Evolutionary conservation across 2,888 invertebrate genomes (phyloP).

Genomic region (Cyclophora punctaria): DNA sequence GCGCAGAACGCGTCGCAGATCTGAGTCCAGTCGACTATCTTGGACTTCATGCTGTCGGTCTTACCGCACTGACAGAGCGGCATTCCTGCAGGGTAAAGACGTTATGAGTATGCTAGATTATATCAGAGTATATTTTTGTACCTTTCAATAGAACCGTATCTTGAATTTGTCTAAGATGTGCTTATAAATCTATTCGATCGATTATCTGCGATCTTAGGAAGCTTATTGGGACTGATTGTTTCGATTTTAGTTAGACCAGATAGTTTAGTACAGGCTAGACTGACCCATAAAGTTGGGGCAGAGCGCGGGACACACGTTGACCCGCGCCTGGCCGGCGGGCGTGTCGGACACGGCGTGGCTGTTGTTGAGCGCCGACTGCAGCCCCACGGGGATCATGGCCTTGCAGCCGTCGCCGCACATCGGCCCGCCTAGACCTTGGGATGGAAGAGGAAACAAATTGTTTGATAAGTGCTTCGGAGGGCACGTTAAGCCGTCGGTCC

Average conservation of each 20-base stretch:
- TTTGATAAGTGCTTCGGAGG: too few species aligned
- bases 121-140: too few species aligned
- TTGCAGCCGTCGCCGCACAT: constrained; percentile 70
- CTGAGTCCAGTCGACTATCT: constrained; percentile 49
- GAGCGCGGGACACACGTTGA: constrained; percentile 74
- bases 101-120: too few species aligned
- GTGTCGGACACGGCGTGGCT: constrained; percentile 29
- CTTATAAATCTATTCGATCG: too few species aligned
- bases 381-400: constrained; percentile 65
- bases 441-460: neutral
- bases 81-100: constrained; percentile 32
- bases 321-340: constrained; percentile 57
- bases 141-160: too few species aligned
- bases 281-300: constrained; percentile 76
- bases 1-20: constrained; percentile 72
- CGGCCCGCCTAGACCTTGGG: constrained; percentile 69
- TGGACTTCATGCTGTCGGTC: constrained; percentile 3
- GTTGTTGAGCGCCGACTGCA: constrained; percentile 40
- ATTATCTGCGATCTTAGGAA: too few species aligned
- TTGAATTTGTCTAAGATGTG: too few species aligned
- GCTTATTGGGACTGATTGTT: too few species aligned
- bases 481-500: too few species aligned
- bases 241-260: too few species aligned
- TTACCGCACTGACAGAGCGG: constrained; percentile 69
- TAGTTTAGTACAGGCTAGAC: constrained; percentile 1